Evolutionary conservation across 1,140 invertebrate species (phyloP), one percentile per base, ranked within the genome.

Genomic region (Meloidogyne hapla): DNA sequence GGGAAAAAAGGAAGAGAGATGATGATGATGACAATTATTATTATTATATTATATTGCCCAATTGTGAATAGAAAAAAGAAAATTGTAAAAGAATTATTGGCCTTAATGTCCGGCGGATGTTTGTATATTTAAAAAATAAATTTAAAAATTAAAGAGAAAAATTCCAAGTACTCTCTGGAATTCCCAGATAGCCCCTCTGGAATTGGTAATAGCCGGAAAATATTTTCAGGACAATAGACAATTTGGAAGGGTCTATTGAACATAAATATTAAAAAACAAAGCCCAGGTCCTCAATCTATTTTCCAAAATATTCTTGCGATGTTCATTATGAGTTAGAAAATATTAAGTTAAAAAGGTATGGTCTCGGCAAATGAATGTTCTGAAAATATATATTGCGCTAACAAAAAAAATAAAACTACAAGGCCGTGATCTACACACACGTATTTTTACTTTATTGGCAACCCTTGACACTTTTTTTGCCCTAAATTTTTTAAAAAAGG

Each of bases 381-480:
- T n/a, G 18, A 56, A 56, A n/a, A 56, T 48, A 56, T n/a, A n/a
- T 56, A 56, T 56, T 56, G 48, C n/a, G 48, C 18, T 13, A n/a
- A 56, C 48, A 56, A n/a, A 56, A n/a, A 56, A 33, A 33, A 5
- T 8, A 33, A 33, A 33, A 33, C 8, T 56, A 8, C 48, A 56
- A 56, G 48, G 48, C 48, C 48, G 18, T 56, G 48, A 56, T 56
- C 18, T n/a, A 56, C 18, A 56, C 48, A 56, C 48, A 56, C n/a
- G n/a, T n/a, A n/a, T 56, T 56, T 56, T 56, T 18, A 18, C 15
- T 48, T 48, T 48, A 48, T 15, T n/a, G n/a, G 18, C 48, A 56
- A 56, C 48, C n/a, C 48, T 56, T 56, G 48, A 56, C 48, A 56
- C 48, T 56, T 56, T 56, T 56, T 56, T 56, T 56, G 48, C 48